phyloP scores from a whole-genome alignment of 2,113 vertebrate species.

The Speoplatyrhinus poulsoni region DNA sequence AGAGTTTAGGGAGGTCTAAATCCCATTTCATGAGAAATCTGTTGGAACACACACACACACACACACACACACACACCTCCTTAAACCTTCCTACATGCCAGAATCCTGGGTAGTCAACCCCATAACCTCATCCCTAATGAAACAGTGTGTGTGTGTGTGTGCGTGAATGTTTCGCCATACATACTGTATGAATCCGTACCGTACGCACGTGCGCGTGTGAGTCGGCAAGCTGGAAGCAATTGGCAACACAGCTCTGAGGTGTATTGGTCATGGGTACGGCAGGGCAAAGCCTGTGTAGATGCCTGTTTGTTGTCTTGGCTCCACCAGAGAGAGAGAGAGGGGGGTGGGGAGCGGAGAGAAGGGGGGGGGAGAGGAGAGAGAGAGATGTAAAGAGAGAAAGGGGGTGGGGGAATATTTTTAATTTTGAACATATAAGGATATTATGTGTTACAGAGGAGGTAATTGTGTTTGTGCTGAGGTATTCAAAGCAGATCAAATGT shows the following conservation, averaged over 20 bases:
- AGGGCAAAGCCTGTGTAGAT: constrained; percentile 31
- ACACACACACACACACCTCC: background rate
- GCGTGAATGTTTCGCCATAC: background rate
- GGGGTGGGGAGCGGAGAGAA: too few relatives aligned
- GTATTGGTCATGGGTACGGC: constrained; percentile 3
- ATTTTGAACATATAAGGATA: constrained; percentile 6
- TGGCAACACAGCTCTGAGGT: background rate
- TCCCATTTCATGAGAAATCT: constrained; percentile 27
- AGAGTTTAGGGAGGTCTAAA: constrained; percentile 48
- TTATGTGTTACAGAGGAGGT: constrained; percentile 33
- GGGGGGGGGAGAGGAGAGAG: background rate
- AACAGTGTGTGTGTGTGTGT: constrained; percentile 11
- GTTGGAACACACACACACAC: background rate
- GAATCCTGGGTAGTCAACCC: constrained; percentile 52
- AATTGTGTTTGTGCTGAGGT: background rate
- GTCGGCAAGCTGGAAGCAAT: background rate
- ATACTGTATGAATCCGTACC: background rate
- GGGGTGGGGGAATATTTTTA: background rate
- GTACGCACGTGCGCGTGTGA: background rate
- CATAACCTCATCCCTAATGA: constrained; percentile 28
- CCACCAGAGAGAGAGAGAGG: background rate
- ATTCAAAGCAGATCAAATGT: constrained; percentile 40
- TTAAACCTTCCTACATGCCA: constrained; percentile 30
- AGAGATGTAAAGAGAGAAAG: background rate
- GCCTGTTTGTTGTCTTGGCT: constrained; percentile 40